Conservation (phyloP, 2,113 vertebrate genomes). For the Drymodes brunneopygia region DNA sequence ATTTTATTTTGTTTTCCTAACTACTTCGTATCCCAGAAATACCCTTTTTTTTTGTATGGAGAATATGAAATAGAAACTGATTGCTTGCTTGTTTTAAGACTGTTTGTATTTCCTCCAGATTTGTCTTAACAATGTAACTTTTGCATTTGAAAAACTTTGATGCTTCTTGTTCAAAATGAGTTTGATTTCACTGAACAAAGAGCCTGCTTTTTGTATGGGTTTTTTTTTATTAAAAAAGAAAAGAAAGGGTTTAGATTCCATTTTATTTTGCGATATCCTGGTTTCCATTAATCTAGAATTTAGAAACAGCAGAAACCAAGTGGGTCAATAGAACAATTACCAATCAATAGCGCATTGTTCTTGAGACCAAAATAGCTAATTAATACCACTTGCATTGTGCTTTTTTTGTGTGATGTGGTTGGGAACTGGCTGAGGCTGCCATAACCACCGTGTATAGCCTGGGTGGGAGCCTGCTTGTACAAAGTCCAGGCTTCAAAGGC, state of each 20-base stretch:
- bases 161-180: not conserved
- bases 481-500: not conserved
- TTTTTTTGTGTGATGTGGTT: constrained; percentile 22
- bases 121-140: not conserved
- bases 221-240: not conserved
- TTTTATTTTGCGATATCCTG: not conserved
- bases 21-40: not conserved
- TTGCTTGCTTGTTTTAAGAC: not conserved
- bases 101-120: not conserved
- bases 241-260: not conserved
- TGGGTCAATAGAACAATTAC: constrained; percentile 46
- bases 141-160: not conserved
- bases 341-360: constrained; percentile 55
- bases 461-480: not conserved
- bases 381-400: constrained; percentile 28
- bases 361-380: constrained; percentile 53
- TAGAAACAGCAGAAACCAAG: not conserved
- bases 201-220: not conserved
- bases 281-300: constrained; percentile 38
- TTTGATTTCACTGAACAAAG: not conserved
- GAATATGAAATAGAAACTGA: not conserved
- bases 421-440: constrained; percentile 21
- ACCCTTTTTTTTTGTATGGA: not conserved
- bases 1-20: not conserved
- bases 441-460: not conserved